Evolutionary conservation across 2,113 vertebrate species (phyloP), one percentile per base, ranked within the genome.

Genomic region (Procavia capensis): DNA sequence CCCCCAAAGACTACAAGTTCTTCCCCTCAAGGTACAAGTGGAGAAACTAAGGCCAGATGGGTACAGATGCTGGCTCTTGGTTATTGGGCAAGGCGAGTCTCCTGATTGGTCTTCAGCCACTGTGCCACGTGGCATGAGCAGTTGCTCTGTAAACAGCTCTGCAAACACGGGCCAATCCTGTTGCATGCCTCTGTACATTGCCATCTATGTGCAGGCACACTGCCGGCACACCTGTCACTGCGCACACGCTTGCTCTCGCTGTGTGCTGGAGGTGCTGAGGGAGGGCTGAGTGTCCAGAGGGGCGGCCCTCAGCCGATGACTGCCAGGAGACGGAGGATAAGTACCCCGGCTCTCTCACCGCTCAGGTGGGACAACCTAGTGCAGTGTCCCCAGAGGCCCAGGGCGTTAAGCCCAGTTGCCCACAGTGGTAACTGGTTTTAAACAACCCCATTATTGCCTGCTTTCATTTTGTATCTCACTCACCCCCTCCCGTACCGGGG

Each of bases 91-190:
- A 4, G 31, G 17, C 7, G 8, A 34, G 16, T 64, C 90, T 88
- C 36, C 13, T 25, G 63, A 34, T 50, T 72, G 47, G 2, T 47
- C 54, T 43, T 9, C 68, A 25, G 1, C 41, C 27, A 39, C 27
- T 13, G n/a, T 75, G 72, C 36, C 39, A 9, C 61, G 90, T 5
- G 11, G 0, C 16, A 1, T 0, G 9, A 7, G n/a, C 39, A 45
- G 6, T 6, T 5, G 22, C 57, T 47, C 27, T 19, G 13, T 57
- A 39, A 14, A 24, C 57, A 34, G 17, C 19, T 14, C 13, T 31
- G 41, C 14, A 4, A 3, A 45, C 64, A 6, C 0, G 1, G 16
- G 16, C 14, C 19, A 3, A 31, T 29, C 0, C 1, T 39, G 43
- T 54, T 34, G 70, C 3, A 34, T 7, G 19, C 27, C 9, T 9